A percentile compares a stretch with the other conserved stretches of the same genome.
Conservation (phyloP, 2,797 vertebrate genomes). For the Microhierax caerulescens region DNA sequence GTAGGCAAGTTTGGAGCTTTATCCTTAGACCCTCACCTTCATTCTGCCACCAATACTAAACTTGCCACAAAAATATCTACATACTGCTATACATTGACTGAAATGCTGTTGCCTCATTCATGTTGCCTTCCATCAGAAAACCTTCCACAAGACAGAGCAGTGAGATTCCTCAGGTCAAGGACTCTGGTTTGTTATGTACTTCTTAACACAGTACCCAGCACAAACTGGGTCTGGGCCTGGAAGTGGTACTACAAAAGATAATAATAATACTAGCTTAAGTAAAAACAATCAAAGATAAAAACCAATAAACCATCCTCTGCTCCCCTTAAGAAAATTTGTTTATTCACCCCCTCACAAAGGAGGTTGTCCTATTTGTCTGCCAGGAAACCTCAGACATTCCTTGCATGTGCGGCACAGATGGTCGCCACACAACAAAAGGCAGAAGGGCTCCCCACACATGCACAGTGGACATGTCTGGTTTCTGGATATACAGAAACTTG, state of each 20-base stretch:
- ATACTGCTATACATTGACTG: not conserved
- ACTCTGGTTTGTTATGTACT: not conserved
- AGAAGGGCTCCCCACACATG: constrained; percentile 2
- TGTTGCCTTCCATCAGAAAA: not conserved
- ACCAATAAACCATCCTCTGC: constrained; percentile 1
- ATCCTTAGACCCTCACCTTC: not conserved
- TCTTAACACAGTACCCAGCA: not conserved
- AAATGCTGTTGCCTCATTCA: not conserved
- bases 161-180: not conserved
- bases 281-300: constrained; percentile 29
- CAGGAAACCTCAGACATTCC: constrained; percentile 34
- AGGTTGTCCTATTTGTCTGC: constrained; percentile 26
- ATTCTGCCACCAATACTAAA: not conserved
- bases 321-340: constrained; percentile 43
- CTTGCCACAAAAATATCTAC: not conserved
- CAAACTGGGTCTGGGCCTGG: not conserved
- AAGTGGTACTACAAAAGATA: not conserved
- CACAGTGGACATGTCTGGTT: not conserved
- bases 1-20: not conserved
- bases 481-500: constrained; percentile 22
- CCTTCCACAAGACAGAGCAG: not conserved
- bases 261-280: not conserved
- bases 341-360: constrained; percentile 25
- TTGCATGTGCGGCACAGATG: constrained; percentile 56
- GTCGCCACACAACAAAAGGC: constrained; percentile 26